Evolutionary conservation across 2,888 invertebrate genomes (phyloP).

Genomic region (Cephus sareptanus): DNA sequence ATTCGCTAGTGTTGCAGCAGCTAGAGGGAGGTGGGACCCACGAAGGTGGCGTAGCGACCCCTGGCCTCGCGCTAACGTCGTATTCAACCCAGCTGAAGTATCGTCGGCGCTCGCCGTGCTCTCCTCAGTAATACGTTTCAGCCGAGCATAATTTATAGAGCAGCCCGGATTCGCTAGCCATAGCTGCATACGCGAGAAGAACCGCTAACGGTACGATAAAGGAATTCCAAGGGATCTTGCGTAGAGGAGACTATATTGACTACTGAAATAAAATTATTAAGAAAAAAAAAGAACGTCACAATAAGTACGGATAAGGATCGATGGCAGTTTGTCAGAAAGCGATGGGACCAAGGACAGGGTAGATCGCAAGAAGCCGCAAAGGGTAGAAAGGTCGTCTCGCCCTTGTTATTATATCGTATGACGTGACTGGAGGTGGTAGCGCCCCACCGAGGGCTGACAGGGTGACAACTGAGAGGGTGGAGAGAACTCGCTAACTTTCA

Average conservation of each 20-base stretch:
- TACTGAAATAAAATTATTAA: neutral
- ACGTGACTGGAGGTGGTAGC: slow-evolving; percentile 18
- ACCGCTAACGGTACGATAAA: neutral
- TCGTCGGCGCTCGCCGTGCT: neutral
- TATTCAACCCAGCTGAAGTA: slow-evolving; percentile 7
- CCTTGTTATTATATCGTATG: slow-evolving; percentile 31
- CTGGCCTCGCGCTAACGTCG: slow-evolving; percentile 1
- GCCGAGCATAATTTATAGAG: slow-evolving; percentile 17
- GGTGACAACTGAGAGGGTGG: neutral
- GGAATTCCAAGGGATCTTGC: neutral
- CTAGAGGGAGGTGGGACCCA: neutral
- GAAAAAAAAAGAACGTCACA: neutral
- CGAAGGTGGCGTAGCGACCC: neutral
- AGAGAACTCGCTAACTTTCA: slow-evolving; percentile 41
- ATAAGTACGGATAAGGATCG: neutral
- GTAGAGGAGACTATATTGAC: neutral
- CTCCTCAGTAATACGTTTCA: slow-evolving; percentile 8
- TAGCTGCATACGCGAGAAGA: neutral
- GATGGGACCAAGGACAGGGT: neutral
- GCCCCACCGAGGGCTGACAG: neutral
- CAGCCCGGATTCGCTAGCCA: neutral
- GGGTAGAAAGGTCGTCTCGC: slow-evolving; percentile 10
- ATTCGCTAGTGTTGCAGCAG: slow-evolving; percentile 11
- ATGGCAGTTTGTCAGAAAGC: neutral
- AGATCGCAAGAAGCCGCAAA: slow-evolving; percentile 10